These are phyloP conservation scores for Rhynchonema sp. DNA, from an alignment of 2,888 invertebrate genomes.

Conservation along the genomic window DNA sequence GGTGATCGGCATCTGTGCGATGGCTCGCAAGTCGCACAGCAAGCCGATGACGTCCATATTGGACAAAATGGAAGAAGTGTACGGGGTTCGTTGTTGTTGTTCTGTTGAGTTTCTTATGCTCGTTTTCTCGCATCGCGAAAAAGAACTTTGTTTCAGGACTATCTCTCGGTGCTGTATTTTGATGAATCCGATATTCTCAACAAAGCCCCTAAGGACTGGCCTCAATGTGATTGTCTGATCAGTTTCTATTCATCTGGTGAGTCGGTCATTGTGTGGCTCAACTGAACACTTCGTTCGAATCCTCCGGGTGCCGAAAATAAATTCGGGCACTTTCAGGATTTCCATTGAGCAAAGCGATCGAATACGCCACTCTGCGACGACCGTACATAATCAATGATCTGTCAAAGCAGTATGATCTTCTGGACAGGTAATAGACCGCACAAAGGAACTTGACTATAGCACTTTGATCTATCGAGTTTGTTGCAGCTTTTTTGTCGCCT, in stretches of 20 bases:
- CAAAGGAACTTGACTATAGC: no score
- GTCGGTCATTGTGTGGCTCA: not conserved
- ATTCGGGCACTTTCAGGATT: no score
- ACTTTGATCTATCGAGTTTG: no score
- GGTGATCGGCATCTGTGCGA: conserved; percentile 93
- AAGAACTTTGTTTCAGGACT: conserved; percentile 13
- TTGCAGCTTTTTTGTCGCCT: no score
- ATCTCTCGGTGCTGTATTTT: conserved; percentile 49
- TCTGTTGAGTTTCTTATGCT: no score
- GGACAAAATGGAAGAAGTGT: conserved; percentile 74
- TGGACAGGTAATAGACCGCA: conserved; percentile 45
- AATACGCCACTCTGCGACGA: conserved; percentile 72
- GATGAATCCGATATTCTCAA: conserved; percentile 85
- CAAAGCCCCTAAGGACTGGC: conserved; percentile 93
- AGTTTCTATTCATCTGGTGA: conserved; percentile 42
- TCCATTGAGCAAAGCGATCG: conserved; percentile 89
- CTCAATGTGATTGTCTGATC: conserved; percentile 84
- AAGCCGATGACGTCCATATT: conserved; percentile 99
- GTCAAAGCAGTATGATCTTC: conserved; percentile 92
- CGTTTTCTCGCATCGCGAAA: no score
- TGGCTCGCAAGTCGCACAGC: conserved; percentile 89
- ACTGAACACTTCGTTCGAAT: not conserved
- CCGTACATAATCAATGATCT: conserved; percentile 96
- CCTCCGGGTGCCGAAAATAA: conserved; percentile 8
- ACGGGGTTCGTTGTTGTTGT: conserved; percentile 12